Evolutionary conservation across 2,113 vertebrate genomes (phyloP).

Genomic region (Urocynchramus pylzowi): DNA sequence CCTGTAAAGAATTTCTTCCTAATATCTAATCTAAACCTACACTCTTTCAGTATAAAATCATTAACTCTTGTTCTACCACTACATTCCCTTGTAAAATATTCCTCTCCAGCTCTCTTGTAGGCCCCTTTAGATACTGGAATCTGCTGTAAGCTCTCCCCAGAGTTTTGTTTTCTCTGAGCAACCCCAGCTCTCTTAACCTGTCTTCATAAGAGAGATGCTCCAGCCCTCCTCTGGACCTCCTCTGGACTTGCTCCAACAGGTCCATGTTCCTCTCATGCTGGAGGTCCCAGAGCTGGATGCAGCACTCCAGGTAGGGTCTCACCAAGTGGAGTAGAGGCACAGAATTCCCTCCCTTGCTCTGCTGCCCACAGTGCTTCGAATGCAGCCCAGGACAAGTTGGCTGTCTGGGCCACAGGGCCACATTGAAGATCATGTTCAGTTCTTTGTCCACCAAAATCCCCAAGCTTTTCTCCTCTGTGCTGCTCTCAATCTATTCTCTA

Average conservation of each 20-base stretch:
- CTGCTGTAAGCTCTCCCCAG: background rate
- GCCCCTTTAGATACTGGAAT: background rate
- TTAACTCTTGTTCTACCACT: background rate
- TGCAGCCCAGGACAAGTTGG: background rate
- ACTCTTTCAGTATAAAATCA: background rate
- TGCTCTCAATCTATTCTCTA: background rate
- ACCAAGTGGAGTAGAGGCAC: background rate
- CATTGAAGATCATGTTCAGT: background rate
- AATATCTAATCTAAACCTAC: background rate
- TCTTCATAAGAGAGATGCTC: background rate
- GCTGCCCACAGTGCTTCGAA: background rate
- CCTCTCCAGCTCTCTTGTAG: background rate
- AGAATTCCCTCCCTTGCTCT: background rate
- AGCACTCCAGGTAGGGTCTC: background rate
- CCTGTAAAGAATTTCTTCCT: background rate
- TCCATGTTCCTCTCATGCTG: background rate
- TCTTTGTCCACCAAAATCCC: background rate
- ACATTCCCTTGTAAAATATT: background rate
- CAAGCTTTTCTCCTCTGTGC: background rate
- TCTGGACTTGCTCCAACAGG: background rate
- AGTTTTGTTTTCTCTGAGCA: background rate
- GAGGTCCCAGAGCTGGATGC: background rate
- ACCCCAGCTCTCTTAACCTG: background rate
- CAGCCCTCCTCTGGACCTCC: background rate
- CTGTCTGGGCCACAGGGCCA: background rate